A percentile compares a stretch with the other conserved stretches of the same genome.
Conservation (phyloP, 2,797 vertebrate species). For the Phyllotis vaccarum region DNA sequence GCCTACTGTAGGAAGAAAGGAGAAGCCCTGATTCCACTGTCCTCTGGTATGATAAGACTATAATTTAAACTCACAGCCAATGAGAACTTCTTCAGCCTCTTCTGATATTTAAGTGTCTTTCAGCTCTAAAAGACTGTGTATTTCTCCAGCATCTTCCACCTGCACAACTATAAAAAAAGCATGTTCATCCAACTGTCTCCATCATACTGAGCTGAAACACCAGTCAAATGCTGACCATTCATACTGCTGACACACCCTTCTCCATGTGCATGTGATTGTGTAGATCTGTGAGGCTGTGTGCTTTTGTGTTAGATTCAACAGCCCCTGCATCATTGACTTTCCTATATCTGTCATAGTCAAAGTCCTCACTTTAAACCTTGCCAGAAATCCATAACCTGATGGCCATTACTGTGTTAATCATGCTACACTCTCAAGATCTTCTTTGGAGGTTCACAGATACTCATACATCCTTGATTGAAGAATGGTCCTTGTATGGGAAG, state of each 20-base stretch:
- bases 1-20: not conserved
- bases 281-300: not conserved
- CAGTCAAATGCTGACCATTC: not conserved
- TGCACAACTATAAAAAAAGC: not conserved
- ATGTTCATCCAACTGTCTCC: not conserved
- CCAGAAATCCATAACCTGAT: not conserved
- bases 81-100: not conserved
- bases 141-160: not conserved
- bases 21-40: not conserved
- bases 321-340: not conserved
- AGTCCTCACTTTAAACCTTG: not conserved
- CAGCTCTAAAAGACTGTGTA: not conserved
- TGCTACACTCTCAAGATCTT: not conserved
- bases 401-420: not conserved
- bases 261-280: no score
- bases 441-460: not conserved
- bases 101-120: not conserved
- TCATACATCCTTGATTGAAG: not conserved
- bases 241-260: not conserved
- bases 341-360: not conserved
- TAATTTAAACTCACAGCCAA: not conserved
- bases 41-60: not conserved
- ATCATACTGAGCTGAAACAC: not conserved
- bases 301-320: not conserved
- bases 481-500: not conserved